Base-by-base conservation (phyloP, 1,140 invertebrate genomes). In the Philotrypesis tridentata region DNA sequence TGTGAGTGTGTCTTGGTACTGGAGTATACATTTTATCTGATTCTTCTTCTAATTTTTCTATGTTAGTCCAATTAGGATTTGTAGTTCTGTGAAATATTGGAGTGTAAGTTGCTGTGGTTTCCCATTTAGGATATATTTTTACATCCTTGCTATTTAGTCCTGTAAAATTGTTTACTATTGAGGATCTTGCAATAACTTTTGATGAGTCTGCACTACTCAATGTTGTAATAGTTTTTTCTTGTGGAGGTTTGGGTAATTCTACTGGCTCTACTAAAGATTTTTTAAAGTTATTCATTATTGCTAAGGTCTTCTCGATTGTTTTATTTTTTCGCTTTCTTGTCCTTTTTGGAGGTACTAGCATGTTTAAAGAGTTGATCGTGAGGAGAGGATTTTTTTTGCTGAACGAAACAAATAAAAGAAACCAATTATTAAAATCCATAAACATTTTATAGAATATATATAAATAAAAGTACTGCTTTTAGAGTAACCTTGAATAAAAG, bases 361-460 rank as follows among this genome's bases (percentile, higher is more conserved):
- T 27, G 17, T 43, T 82, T 43, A 33, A 76, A 11, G 27, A 6
- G 5, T 14, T 9, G n/a, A 29, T 5, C 27, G 61, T 9, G 12
- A 65, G 61, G 55, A 55, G 27, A 8, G 79, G 80, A 63, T 76
- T 17, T 76, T 76, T 76, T 82, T 76, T 76, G 48, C 80, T 82
- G n/a, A 37, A 76, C 60, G 33, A 81, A 75, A 63, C 27, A 76
- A 82, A 9, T n/a, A 8, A 55, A 55, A 55, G 4, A 55, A 55
- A 55, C 17, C 1, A 79, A 72, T 70, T 31, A 79, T 25, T 61
- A 78, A 78, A 68, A 29, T 68, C n/a, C 25, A 43, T 43, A 43
- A 43, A 43, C 2, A 55, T 17, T 21, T n/a, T n/a, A n/a, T 7
- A 17, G 7, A 55, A 17, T 7, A n/a, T 55, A 14, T n/a, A 55